Evolutionary conservation across 30 jellyfish, hydroid and myxozoan species (phyloP), one percentile per base, ranked within the genome.

Genomic region (Nemopilema nomurai): DNA sequence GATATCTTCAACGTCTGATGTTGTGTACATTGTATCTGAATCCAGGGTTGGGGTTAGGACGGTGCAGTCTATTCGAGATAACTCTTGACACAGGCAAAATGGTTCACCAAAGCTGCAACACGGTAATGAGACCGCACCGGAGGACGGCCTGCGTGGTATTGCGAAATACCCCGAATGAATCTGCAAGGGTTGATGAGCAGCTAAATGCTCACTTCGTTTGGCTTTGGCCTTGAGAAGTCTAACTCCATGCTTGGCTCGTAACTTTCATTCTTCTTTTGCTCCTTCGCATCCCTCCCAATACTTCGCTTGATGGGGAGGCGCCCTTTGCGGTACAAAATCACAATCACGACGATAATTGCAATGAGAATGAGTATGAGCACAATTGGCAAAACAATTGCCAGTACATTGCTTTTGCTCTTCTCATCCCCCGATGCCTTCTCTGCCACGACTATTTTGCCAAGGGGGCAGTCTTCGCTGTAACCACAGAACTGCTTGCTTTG

Each of bases 401-500:
- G 66, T 27, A 71, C 19, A 30, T 71, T 71, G 13, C 23, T 71
- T 25, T 28, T 23, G 7, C 22, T 29, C 9, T 28, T 22, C 28
- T 30, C 16, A 28, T 8, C 65, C 8, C 17, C 26, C 0, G 30
- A 19, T 18, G 50, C 26, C 0, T 16, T n/a, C 9, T 26, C n/a
- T 6, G 9, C 13, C 6, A 41, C 6, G 6, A 41, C 13, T 26
- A 3, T 71, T 71, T 8, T 71, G 9, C 81, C 81, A 29, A 20
- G 81, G 24, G 81, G 81, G n/a, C 81, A 71, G 27, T 71, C 66
- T 1, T 71, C 81, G 29, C 81, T 71, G 65, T 71, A 71, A 50
- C 74, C 62, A 24, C 86, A 76, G 28, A 62, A 63, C 74, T 26
- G 86, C 32, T 76, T 53, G 16, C 74, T 31, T 9, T 18, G 28